phyloP scores from a whole-genome alignment of 2,113 vertebrate genomes.

The Melanocharis versteri region DNA sequence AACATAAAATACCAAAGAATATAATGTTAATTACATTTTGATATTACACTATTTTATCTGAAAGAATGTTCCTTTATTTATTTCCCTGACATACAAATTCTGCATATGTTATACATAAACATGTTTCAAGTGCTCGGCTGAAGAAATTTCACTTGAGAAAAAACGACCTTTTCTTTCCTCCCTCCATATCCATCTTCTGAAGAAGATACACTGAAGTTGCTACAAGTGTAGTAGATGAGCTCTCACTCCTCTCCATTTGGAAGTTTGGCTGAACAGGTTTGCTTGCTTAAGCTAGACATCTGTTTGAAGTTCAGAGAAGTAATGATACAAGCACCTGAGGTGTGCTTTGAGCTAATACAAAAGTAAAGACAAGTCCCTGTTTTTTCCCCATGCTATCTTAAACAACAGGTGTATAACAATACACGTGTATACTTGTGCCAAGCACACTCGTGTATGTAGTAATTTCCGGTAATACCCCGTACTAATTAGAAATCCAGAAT shows the following conservation, averaged over 20 bases:
- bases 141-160: background rate
- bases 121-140: background rate
- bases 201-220: background rate
- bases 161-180: background rate
- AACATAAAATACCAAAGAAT: background rate
- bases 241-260: background rate
- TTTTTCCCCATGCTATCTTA: background rate
- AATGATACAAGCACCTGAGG: background rate
- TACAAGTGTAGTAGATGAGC: background rate
- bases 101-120: background rate
- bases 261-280: background rate
- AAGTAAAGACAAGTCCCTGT: background rate
- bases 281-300: background rate
- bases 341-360: background rate
- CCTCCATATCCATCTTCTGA: background rate
- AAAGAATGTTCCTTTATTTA: background rate
- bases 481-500: background rate
- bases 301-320: background rate
- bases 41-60: background rate
- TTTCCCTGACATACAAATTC: background rate
- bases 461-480: background rate
- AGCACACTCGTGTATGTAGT: background rate
- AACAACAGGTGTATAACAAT: background rate
- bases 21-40: background rate
- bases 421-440: background rate